phyloP scores from a whole-genome alignment of 2,888 invertebrate genomes.

The Teinopalpus imperialis region DNA sequence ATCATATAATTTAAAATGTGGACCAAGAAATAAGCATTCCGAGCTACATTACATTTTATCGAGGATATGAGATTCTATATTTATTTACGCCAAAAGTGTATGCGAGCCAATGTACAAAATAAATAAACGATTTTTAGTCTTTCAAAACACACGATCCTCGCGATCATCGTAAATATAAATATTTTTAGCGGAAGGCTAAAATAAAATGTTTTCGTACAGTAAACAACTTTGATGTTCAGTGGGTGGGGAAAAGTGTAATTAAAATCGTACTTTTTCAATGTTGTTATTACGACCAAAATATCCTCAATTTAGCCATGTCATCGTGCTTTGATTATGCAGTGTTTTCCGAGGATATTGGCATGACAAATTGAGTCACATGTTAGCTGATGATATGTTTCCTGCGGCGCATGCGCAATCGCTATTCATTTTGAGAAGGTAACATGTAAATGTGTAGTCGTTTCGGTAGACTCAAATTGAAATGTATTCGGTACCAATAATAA shows the following conservation, averaged over 20 bases:
- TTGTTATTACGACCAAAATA: no score
- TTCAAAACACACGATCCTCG: conserved; percentile 5
- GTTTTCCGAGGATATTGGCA: no score
- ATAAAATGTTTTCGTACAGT: conserved; percentile 11
- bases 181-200: conserved; percentile 17
- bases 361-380: no score
- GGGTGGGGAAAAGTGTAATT: neutral
- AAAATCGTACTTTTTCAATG: no score
- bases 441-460: no score
- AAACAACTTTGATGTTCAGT: conserved; percentile 9
- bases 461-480: no score
- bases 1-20: neutral
- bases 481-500: no score
- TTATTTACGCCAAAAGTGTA: neutral
- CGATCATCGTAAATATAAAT: conserved; percentile 16
- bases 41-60: neutral
- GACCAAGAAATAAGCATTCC: neutral
- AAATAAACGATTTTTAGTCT: neutral
- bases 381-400: no score
- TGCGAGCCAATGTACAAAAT: neutral
- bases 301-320: no score
- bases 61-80: neutral
- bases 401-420: no score
- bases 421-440: no score
- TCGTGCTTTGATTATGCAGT: no score